Base-by-base conservation (phyloP, 2,888 invertebrate genomes). In the Capitulum mitella region DNA sequence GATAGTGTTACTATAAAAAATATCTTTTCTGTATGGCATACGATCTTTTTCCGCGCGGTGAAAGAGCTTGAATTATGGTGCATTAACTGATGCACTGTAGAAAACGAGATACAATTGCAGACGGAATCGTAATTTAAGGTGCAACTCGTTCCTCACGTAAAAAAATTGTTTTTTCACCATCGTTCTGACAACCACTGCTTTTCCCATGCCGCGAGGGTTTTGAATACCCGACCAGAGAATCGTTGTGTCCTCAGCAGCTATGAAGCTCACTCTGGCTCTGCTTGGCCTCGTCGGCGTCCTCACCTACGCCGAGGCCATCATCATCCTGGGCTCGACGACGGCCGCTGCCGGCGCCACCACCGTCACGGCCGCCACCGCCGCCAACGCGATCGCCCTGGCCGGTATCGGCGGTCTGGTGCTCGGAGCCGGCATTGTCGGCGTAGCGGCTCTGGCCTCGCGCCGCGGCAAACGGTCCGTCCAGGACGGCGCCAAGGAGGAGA, bases 391-490 rank as follows among this genome's bases (percentile, higher is more conserved):
- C 26, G 75, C 75, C 26, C 75, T 75, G 75, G 75, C 75, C 43
- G 75, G 75, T n/a, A 16, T 75, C n/a, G 75, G 40, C n/a, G 75
- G 75, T n/a, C 75, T 75, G 26, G 75, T 29, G 43, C 75, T 75
- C 12, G 75, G 75, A 6, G 75, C 75, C 14, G 75, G 75, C 43
- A n/a, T 75, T n/a, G n/a, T 43, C n/a, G 75, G 75, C 43, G 0
- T 75, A 26, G 75, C 43, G 14, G 43, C 43, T 0, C 40, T 43
- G 37, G 64, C 34, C 64, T 12, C 14, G 1, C 75, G 43, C 40
- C 75, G 75, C 40, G 75, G 75, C 26, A 40, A 46, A n/a, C 40
- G 75, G n/a, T 40, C 40, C n/a, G 29, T 29, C 14, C 29, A 40
- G 75, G 43, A 43, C 14, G n/a, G 12, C 16, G n/a, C 32, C 43